phyloP scores from a whole-genome alignment of 1,140 invertebrate genomes.

The Armadillidium nasatum region DNA sequence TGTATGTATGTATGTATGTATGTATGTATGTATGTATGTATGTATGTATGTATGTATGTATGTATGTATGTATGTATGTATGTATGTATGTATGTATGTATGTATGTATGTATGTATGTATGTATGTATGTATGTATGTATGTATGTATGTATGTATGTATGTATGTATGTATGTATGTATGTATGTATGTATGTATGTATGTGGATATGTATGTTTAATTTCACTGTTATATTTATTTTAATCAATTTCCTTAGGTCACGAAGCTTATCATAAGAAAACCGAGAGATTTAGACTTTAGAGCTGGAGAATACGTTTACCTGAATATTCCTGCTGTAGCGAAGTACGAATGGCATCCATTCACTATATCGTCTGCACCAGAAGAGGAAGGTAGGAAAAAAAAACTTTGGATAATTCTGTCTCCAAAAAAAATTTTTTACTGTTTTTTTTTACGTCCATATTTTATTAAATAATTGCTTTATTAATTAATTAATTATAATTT shows the following conservation, averaged over 20 bases:
- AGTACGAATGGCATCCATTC: conserved; percentile 95
- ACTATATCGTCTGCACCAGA: conserved; percentile 94
- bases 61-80: too few species aligned
- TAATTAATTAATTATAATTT: too few species aligned
- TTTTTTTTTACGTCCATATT: neutral
- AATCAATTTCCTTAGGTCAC: conserved; percentile 32
- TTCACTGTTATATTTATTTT: neutral
- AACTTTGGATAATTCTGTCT: neutral
- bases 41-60: too few species aligned
- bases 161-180: conserved; percentile 20
- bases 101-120: conserved; percentile 14
- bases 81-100: too few species aligned
- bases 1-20: too few species aligned
- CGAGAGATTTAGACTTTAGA: conserved; percentile 78
- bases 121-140: conserved; percentile 24
- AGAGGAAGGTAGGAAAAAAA: conserved; percentile 66
- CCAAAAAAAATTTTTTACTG: neutral
- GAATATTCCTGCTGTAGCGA: conserved; percentile 84
- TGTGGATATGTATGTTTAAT: conserved; percentile 23
- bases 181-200: too few species aligned
- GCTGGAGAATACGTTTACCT: conserved; percentile 94
- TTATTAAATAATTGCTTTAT: too few species aligned
- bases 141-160: conserved; percentile 16
- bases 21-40: too few species aligned
- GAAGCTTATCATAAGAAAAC: conserved; percentile 66